Conservation (phyloP, 2,888 invertebrate species). For the Luperina nickerlii region DNA sequence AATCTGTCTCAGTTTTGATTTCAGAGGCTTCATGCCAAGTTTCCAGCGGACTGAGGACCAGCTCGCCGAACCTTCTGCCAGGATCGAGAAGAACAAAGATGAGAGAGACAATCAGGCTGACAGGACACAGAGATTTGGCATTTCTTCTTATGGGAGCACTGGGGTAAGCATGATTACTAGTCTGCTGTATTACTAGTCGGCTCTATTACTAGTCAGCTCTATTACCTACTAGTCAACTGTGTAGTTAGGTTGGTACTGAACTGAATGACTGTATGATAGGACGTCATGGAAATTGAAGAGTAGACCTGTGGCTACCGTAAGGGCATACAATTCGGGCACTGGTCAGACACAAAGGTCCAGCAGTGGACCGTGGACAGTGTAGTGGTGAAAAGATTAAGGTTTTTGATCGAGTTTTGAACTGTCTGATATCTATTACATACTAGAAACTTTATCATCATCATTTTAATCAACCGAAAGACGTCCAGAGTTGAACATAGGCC, state of each 20-base stretch:
- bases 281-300: neutral
- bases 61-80: constrained; percentile 85
- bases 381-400: neutral
- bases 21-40: constrained; percentile 86
- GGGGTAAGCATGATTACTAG: constrained; percentile 72
- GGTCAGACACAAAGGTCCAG: neutral
- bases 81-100: constrained; percentile 81
- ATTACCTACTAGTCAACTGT: no score
- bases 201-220: neutral
- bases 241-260: neutral
- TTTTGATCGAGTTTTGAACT: neutral
- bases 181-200: neutral
- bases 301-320: neutral
- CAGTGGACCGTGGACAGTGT: neutral
- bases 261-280: neutral
- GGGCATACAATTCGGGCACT: no score
- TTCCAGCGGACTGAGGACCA: constrained; percentile 86
- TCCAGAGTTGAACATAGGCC: neutral
- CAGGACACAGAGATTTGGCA: constrained; percentile 90
- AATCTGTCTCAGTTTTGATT: constrained; percentile 75
- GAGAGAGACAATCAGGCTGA: constrained; percentile 80
- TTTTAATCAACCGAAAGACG: neutral
- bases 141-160: constrained; percentile 88
- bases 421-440: neutral
- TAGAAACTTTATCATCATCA: neutral